Base-by-base conservation (phyloP, 2,888 invertebrate species). In the Oxycera nigricornis region DNA sequence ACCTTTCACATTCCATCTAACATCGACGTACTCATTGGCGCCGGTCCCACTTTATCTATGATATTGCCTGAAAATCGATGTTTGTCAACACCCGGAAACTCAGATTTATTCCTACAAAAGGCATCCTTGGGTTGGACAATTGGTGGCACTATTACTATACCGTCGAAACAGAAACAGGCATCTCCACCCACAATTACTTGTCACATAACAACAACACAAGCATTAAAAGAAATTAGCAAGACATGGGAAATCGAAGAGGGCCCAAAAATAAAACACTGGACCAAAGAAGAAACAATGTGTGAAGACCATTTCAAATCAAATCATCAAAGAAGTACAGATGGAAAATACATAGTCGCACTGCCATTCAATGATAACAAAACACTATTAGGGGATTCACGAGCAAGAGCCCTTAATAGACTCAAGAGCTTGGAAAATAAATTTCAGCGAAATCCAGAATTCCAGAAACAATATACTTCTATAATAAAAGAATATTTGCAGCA, bases 401-500 rank as follows among this genome's bases (percentile, higher is more conserved):
- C 6, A 4, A 4, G 17, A n/a, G 22, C 17, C 6, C n/a, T n/a
- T 6, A n/a, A 4, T 22, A 4, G 22, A 52, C 17, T 52, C 52
- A 35, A 35, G 11, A 6, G 7, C 6, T 11, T 52, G 52, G 59
- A 59, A 26, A 17, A 24, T 9, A 17, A 24, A 24, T n/a, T 59
- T 7, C 6, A 20, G n/a, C 9, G 24, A 22, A 7, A 22, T 78
- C 70, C 61, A 65, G 7, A 28, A 28, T 30, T 73, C 20, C 41
- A 61, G 9, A 20, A 14, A 26, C 61, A 62, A 61, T 62, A 73
- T 62, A 26, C 11, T 17, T 50, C 28, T 30, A 46, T 57, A 24
- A 41, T 73, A 20, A 73, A 73, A 3, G 78, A 80, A 74, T 80
- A 79, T 68, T 9, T 68, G 22, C 14, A 30, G 9, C 41, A 80